Conservation (phyloP, 2,888 invertebrate species). For the Aporophyla nigra region DNA sequence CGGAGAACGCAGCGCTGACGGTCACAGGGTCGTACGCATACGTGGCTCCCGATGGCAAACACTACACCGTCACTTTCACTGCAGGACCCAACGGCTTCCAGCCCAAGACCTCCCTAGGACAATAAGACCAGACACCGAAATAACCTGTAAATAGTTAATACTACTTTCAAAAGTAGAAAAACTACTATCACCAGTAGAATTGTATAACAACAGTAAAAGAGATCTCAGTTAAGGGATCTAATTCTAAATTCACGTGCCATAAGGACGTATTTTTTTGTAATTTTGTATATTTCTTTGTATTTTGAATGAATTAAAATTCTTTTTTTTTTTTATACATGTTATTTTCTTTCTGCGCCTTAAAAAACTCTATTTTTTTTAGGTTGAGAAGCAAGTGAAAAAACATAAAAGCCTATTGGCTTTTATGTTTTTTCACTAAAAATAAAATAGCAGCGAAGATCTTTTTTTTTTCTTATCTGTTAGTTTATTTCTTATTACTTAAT, state of each 20-base stretch:
- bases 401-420: too few species aligned
- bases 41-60: conserved; percentile 92
- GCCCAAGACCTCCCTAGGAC: conserved; percentile 89
- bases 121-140: conserved; percentile 67
- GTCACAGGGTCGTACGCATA: conserved; percentile 92
- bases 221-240: conserved; percentile 78
- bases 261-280: conserved; percentile 76
- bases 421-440: conserved; percentile 1
- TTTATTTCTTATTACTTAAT: neutral
- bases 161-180: conserved; percentile 43
- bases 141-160: conserved; percentile 71
- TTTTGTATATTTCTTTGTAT: conserved; percentile 77
- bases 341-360: neutral
- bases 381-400: neutral
- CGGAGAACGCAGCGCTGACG: conserved; percentile 92
- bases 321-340: conserved; percentile 40
- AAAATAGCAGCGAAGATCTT: neutral
- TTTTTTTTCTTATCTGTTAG: neutral
- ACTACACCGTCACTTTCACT: conserved; percentile 92
- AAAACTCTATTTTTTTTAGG: neutral
- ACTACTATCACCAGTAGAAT: conserved; percentile 31
- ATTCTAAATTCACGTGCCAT: conserved; percentile 86
- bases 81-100: conserved; percentile 92
- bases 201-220: conserved; percentile 64
- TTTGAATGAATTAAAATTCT: conserved; percentile 60